A percentile compares a stretch with the other conserved stretches of the same genome.
Evolutionary conservation across 2,888 invertebrate species (phyloP).

Genomic region (Cylloceria caligata): DNA sequence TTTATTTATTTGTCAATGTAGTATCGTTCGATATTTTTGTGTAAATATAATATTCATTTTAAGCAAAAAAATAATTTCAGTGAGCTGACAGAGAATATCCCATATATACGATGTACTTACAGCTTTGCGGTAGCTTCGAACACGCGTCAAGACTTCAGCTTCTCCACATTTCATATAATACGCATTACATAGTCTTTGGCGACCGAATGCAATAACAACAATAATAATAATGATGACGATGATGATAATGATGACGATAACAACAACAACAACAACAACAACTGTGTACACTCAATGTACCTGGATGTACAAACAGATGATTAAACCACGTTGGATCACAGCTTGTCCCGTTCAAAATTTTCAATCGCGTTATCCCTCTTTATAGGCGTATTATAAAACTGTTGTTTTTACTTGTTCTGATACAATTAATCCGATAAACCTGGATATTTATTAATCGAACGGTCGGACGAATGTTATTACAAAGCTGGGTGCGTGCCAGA

Average conservation of each 20-base stretch:
- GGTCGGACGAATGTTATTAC: slow-evolving; percentile 18
- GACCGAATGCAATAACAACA: neutral
- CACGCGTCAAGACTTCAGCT: slow-evolving; percentile 3
- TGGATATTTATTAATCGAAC: slow-evolving; percentile 35
- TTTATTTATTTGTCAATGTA: too few species aligned
- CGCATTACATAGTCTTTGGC: neutral
- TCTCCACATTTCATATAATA: slow-evolving; percentile 19
- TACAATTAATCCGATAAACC: slow-evolving; percentile 30
- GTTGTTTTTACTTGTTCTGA: neutral
- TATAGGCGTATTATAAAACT: slow-evolving; percentile 3
- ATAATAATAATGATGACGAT: neutral
- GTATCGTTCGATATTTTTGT: too few species aligned
- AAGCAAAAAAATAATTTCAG: neutral
- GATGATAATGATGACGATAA: too few species aligned
- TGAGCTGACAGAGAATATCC: neutral
- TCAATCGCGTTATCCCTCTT: slow-evolving; percentile 30
- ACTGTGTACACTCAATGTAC: neutral
- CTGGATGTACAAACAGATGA: slow-evolving; percentile 23
- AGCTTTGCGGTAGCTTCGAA: slow-evolving; percentile 3
- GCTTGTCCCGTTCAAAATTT: neutral
- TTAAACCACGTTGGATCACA: slow-evolving; percentile 14
- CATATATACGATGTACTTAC: neutral
- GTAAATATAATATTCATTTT: neutral
- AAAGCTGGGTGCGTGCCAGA: neutral
- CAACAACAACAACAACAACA: too few species aligned